Conservation (phyloP, 2,888 invertebrate genomes). For the Masnerella sp. region DNA sequence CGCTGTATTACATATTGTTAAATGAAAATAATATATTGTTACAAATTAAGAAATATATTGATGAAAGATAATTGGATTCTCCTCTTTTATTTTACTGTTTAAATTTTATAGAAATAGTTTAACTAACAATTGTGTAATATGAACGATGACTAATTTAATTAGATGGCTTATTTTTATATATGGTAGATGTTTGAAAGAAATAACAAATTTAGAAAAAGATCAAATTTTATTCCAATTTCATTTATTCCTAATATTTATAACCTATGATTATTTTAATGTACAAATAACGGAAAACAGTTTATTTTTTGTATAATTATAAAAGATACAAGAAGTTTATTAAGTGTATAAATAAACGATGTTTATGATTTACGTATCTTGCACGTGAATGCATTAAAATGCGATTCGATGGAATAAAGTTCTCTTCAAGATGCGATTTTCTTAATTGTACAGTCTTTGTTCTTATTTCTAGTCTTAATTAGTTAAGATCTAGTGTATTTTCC, state of each 20-base stretch:
- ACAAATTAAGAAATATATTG: slow-evolving; percentile 62
- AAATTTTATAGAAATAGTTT: too few species aligned
- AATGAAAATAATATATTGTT: slow-evolving; percentile 66
- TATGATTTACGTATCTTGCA: slow-evolving; percentile 4
- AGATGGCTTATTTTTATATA: too few species aligned
- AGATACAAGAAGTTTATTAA: slow-evolving; percentile 21
- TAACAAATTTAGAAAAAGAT: neutral
- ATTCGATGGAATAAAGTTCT: slow-evolving; percentile 24
- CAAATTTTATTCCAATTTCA: slow-evolving; percentile 18
- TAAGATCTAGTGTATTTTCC: slow-evolving; percentile 97
- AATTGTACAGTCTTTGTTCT: slow-evolving; percentile 43
- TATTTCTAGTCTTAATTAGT: too few species aligned
- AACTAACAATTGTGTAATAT: too few species aligned
- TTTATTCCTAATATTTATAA: slow-evolving; percentile 29
- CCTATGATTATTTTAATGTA: slow-evolving; percentile 25
- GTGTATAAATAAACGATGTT: slow-evolving; percentile 48
- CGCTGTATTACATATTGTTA: slow-evolving; percentile 63
- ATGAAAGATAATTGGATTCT: slow-evolving; percentile 34
- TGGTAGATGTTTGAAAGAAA: neutral
- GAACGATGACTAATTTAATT: too few species aligned
- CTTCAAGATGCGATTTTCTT: slow-evolving; percentile 24
- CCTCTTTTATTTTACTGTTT: too few species aligned
- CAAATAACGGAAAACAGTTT: slow-evolving; percentile 29
- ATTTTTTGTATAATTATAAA: slow-evolving; percentile 31
- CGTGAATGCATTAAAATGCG: slow-evolving; percentile 27